Percentiles rank a stretch among this genome's conserved stretches.
These are phyloP conservation scores for Tuta absoluta DNA, from an alignment of 2,888 invertebrate genomes.

Conservation along the genomic window DNA sequence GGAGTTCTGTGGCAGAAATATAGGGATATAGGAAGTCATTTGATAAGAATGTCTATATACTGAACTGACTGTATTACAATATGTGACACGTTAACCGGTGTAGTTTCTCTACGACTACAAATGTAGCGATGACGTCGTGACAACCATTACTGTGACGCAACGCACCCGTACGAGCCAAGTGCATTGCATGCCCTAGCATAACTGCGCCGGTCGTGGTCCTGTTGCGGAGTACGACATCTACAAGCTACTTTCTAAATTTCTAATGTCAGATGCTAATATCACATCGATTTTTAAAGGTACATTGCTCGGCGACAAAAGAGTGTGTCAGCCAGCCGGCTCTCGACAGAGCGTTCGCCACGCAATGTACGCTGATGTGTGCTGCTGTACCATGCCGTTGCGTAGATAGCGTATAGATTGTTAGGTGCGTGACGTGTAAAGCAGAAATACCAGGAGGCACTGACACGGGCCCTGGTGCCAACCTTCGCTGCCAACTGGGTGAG, in stretches of 20 bases:
- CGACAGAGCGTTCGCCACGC: neutral
- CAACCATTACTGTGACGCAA: conserved; percentile 40
- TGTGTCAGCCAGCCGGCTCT: neutral
- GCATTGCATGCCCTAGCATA: conserved; percentile 27
- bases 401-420: neutral
- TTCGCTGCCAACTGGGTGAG: conserved; percentile 67
- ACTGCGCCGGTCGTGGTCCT: no score
- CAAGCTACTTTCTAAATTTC: neutral
- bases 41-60: neutral
- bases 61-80: neutral
- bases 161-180: conserved; percentile 23
- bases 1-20: neutral
- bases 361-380: neutral
- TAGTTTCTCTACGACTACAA: neutral
- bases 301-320: neutral
- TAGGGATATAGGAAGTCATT: no score
- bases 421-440: conserved; percentile 52
- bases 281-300: neutral
- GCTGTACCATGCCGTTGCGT: no score
- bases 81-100: neutral
- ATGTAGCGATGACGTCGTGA: conserved; percentile 34
- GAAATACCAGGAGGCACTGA: conserved; percentile 58
- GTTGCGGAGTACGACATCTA: no score
- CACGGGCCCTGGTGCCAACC: conserved; percentile 61
- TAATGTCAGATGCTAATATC: neutral